phyloP scores from a whole-genome alignment of 2,797 vertebrate genomes.

The Sebastes hopkinsi region DNA sequence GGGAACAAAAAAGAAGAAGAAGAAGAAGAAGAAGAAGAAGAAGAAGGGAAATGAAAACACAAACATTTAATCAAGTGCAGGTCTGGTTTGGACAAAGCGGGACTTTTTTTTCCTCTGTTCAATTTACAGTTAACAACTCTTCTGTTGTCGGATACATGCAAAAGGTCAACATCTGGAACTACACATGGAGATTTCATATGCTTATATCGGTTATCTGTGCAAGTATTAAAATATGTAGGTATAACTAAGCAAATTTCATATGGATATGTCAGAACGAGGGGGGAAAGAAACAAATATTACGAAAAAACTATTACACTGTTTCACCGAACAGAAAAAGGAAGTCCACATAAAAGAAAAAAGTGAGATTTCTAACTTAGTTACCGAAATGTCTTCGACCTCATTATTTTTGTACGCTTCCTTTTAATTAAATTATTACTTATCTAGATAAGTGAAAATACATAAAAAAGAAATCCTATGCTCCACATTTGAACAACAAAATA shows the following conservation, averaged over 20 bases:
- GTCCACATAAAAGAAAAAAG: slow-evolving; percentile 71
- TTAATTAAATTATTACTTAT: slow-evolving; percentile 69
- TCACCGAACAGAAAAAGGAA: slow-evolving; percentile 79
- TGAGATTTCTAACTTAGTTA: slow-evolving; percentile 77
- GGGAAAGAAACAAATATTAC: slow-evolving; percentile 62
- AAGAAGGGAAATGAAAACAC: slow-evolving; percentile 54
- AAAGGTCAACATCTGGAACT: slow-evolving; percentile 85
- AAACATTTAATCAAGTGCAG: slow-evolving; percentile 88
- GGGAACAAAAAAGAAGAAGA: neutral
- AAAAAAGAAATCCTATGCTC: slow-evolving; percentile 80
- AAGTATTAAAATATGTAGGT: slow-evolving; percentile 85
- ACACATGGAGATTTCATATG: slow-evolving; percentile 84
- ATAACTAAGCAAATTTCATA: slow-evolving; percentile 79
- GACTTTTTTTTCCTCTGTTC: slow-evolving; percentile 55
- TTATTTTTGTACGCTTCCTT: slow-evolving; percentile 48
- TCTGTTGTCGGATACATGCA: slow-evolving; percentile 85
- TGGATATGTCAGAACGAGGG: slow-evolving; percentile 69
- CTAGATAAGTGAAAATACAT: slow-evolving; percentile 85
- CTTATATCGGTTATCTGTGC: slow-evolving; percentile 85
- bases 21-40: neutral
- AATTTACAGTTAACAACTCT: slow-evolving; percentile 81
- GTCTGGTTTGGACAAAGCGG: slow-evolving; percentile 75
- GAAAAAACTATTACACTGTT: slow-evolving; percentile 78
- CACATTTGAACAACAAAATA: slow-evolving; percentile 88
- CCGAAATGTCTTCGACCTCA: slow-evolving; percentile 87